Percentiles rank a stretch among this genome's conserved stretches.
Conservation (phyloP, 2,888 invertebrate genomes). For the Dryomyza anilis region DNA sequence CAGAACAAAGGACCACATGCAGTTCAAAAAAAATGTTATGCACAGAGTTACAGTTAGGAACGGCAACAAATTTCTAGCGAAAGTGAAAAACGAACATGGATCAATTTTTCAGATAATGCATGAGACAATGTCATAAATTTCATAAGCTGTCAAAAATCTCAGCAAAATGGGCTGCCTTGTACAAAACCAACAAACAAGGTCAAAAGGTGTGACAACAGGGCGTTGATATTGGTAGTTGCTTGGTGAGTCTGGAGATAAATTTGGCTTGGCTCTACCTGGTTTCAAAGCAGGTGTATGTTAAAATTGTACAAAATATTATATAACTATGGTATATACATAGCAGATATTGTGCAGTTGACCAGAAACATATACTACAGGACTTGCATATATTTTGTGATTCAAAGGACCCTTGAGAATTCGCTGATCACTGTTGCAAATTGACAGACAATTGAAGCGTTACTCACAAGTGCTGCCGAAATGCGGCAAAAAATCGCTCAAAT, state of each 20-base stretch:
- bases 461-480: not conserved
- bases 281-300: too few species aligned
- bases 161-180: conserved; percentile 27
- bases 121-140: conserved; percentile 50
- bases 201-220: conserved; percentile 27
- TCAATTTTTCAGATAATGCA: not conserved
- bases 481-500: conserved; percentile 26
- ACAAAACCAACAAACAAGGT: too few species aligned
- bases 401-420: conserved; percentile 26
- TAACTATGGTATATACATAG: too few species aligned
- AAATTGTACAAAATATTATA: too few species aligned
- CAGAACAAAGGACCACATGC: conserved; percentile 10
- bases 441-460: conserved; percentile 17
- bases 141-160: conserved; percentile 53
- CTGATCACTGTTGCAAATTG: conserved; percentile 37
- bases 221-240: too few species aligned
- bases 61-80: conserved; percentile 40
- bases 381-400: too few species aligned
- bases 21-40: not conserved
- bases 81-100: conserved; percentile 34
- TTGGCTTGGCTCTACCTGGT: not conserved
- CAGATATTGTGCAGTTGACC: too few species aligned
- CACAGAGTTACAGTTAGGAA: conserved; percentile 44
- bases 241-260: not conserved
- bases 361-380: too few species aligned